These are phyloP conservation scores for Lepidonotus clava DNA, from an alignment of 2,888 invertebrate species.

Conservation along the genomic window DNA sequence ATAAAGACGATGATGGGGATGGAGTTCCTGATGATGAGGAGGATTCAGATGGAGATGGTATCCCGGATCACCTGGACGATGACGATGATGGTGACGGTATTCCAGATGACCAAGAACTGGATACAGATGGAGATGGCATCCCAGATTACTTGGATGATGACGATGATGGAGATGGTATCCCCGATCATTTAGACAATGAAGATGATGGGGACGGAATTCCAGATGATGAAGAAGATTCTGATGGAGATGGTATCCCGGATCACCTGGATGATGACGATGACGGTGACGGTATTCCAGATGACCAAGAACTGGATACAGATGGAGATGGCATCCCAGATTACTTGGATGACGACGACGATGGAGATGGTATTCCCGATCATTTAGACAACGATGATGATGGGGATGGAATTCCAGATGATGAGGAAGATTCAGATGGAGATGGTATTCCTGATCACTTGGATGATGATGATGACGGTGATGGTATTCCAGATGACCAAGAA, in stretches of 20 bases:
- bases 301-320: conserved; percentile 67
- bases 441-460: conserved; percentile 70
- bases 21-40: conserved; percentile 70
- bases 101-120: conserved; percentile 70
- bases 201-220: conserved; percentile 70
- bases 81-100: conserved; percentile 70
- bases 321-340: conserved; percentile 70
- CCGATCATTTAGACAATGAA: conserved; percentile 70
- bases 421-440: conserved; percentile 66
- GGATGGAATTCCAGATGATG: conserved; percentile 69
- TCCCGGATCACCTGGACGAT: conserved; percentile 67
- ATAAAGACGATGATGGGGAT: conserved; percentile 69
- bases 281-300: conserved; percentile 65
- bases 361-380: conserved; percentile 67
- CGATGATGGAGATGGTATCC: conserved; percentile 75
- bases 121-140: conserved; percentile 73
- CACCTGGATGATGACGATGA: conserved; percentile 56
- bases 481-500: conserved; percentile 63
- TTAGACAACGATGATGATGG: conserved; percentile 70
- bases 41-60: conserved; percentile 75
- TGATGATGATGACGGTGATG: conserved; percentile 62
- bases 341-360: conserved; percentile 65
- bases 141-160: conserved; percentile 75
- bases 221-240: conserved; percentile 66
- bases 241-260: conserved; percentile 66